Conservation (phyloP, 2,113 vertebrate genomes). For the Rhynchopsitta pachyrhyncha region DNA sequence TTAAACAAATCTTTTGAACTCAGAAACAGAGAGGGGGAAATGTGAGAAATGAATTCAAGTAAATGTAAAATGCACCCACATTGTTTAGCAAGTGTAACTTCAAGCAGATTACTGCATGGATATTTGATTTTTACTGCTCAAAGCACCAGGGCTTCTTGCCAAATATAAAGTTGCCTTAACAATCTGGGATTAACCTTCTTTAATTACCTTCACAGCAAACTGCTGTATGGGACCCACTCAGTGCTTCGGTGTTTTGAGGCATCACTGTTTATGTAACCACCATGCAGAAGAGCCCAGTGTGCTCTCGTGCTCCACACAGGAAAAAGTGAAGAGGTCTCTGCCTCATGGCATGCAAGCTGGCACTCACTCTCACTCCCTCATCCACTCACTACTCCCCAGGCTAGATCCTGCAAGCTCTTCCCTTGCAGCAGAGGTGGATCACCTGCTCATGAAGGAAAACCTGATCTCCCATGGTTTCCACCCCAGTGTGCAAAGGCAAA, state of each 20-base stretch:
- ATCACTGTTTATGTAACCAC: background rate
- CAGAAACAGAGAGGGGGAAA: background rate
- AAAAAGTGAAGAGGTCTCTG: background rate
- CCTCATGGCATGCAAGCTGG: background rate
- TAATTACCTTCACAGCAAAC: background rate
- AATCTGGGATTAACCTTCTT: background rate
- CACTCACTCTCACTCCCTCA: background rate
- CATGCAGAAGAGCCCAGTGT: rapidly evolving
- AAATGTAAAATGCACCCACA: background rate
- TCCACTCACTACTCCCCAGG: background rate
- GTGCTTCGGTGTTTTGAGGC: background rate
- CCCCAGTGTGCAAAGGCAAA: background rate
- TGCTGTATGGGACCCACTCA: background rate
- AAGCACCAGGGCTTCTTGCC: background rate
- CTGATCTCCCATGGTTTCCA: background rate
- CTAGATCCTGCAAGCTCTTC: background rate
- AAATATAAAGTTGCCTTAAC: background rate
- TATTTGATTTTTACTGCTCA: background rate
- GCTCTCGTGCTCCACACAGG: rapidly evolving
- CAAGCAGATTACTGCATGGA: rapidly evolving
- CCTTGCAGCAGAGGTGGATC: background rate
- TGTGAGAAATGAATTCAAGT: background rate
- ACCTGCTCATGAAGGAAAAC: background rate
- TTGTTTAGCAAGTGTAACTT: background rate
- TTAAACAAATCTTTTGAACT: background rate